These are phyloP conservation scores for Trichechus manatus DNA, from an alignment of 2,113 vertebrate species.

Conservation along the genomic window DNA sequence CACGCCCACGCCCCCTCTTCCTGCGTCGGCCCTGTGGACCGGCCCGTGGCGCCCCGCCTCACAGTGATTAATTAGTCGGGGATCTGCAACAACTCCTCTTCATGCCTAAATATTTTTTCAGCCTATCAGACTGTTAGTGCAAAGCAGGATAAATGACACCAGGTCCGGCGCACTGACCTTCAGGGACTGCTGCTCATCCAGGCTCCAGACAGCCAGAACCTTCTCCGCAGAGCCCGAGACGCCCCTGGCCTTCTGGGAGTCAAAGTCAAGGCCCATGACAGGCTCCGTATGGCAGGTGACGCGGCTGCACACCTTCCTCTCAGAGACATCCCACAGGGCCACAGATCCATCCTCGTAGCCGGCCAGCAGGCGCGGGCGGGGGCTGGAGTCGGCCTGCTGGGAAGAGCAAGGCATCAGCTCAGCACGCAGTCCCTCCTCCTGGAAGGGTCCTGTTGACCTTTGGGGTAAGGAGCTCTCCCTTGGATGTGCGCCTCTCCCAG, in stretches of 20 bases:
- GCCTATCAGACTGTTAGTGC: constrained; percentile 90
- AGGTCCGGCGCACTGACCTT: constrained; percentile 92
- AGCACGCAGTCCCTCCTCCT: not conserved
- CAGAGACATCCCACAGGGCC: constrained; percentile 94
- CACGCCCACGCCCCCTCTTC: constrained; percentile 82
- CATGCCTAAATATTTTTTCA: constrained; percentile 92
- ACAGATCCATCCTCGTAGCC: constrained; percentile 97
- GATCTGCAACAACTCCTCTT: constrained; percentile 88
- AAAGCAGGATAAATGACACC: constrained; percentile 87
- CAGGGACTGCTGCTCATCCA: constrained; percentile 93
- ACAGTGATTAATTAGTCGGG: constrained; percentile 90
- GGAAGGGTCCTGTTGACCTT: not conserved
- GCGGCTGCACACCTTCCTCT: constrained; percentile 89
- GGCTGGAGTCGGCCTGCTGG: constrained; percentile 87
- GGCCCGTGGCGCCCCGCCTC: constrained; percentile 81
- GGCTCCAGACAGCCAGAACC: constrained; percentile 92
- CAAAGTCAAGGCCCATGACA: constrained; percentile 96
- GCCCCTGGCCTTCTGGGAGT: constrained; percentile 90
- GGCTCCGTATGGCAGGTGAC: constrained; percentile 93
- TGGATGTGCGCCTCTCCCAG: not conserved
- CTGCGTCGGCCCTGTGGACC: constrained; percentile 74
- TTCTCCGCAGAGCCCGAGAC: constrained; percentile 95
- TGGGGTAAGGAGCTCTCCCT: not conserved
- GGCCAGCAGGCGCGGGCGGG: constrained; percentile 91
- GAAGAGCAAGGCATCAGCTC: constrained; percentile 46